Evolutionary conservation across 2,113 vertebrate species (phyloP).

Genomic region (Atlantisia rogersi): DNA sequence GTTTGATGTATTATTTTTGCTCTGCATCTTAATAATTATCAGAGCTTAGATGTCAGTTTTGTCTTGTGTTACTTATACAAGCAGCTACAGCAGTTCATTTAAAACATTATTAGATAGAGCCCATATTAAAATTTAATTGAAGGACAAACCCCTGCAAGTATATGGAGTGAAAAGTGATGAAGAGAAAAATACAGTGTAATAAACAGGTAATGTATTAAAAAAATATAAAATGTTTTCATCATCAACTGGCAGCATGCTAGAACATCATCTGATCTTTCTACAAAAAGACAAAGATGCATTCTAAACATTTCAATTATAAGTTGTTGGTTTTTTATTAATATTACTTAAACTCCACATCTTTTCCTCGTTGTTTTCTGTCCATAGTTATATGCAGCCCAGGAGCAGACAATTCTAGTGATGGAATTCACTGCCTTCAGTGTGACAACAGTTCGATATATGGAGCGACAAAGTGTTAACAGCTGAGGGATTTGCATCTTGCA

Average conservation of each 20-base stretch:
- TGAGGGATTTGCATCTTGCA: background rate
- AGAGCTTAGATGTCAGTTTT: background rate
- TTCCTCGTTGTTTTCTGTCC: background rate
- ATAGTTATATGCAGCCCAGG: slow-evolving; percentile 68
- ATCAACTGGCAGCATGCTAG: background rate
- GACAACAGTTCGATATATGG: slow-evolving; percentile 43
- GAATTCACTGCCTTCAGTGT: slow-evolving; percentile 48
- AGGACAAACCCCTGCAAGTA: background rate
- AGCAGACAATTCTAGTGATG: slow-evolving; percentile 60
- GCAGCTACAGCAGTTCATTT: background rate
- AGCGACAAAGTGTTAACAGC: background rate
- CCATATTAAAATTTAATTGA: background rate
- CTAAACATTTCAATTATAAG: background rate
- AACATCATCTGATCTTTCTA: too few species aligned
- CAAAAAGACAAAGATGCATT: background rate
- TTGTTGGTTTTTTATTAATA: background rate
- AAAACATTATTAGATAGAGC: background rate
- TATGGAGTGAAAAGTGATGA: background rate
- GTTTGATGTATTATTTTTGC: background rate
- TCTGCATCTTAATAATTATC: background rate
- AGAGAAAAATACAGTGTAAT: background rate
- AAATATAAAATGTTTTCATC: background rate
- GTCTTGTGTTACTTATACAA: background rate
- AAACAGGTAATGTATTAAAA: background rate
- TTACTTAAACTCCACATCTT: background rate